Conservation (phyloP, 2,797 vertebrate genomes). For the Strix occidentalis region DNA sequence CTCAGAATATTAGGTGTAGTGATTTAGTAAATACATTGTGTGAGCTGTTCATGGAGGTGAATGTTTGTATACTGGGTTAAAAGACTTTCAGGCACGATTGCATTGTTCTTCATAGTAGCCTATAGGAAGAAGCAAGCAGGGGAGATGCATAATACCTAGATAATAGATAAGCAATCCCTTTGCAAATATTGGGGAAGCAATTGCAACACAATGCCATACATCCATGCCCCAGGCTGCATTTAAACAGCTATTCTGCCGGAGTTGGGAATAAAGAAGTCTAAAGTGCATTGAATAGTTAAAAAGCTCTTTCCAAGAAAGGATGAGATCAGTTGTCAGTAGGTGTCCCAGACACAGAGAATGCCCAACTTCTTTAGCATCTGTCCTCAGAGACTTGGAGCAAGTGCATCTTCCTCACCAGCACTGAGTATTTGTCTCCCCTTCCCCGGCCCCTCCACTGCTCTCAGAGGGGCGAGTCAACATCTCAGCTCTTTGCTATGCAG, state of each 20-base stretch:
- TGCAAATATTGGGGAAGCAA: conserved; percentile 26
- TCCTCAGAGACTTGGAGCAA: not conserved
- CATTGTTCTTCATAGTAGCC: not conserved
- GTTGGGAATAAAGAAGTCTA: not conserved
- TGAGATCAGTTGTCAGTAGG: conserved; percentile 1
- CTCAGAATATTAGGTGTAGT: not conserved
- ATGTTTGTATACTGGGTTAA: not conserved
- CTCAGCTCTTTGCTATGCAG: not conserved
- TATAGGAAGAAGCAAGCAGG: not conserved
- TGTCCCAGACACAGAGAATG: not conserved
- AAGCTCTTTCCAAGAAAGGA: not conserved
- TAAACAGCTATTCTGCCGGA: not conserved
- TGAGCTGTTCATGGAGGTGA: not conserved
- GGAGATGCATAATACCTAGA: not conserved
- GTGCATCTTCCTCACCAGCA: not conserved
- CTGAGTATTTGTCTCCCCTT: not conserved
- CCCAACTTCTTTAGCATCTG: not conserved
- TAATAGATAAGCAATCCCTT: conserved; percentile 26
- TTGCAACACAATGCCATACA: conserved; percentile 16
- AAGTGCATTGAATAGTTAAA: conserved; percentile 1
- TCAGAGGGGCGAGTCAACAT: not conserved
- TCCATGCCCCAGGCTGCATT: not conserved
- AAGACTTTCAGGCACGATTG: not conserved
- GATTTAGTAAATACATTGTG: not conserved
- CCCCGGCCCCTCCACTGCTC: not conserved